A percentile compares a stretch with the other conserved stretches of the same genome.
Conservation (phyloP, 2,113 vertebrate species). For the Ochotona curzoniae region DNA sequence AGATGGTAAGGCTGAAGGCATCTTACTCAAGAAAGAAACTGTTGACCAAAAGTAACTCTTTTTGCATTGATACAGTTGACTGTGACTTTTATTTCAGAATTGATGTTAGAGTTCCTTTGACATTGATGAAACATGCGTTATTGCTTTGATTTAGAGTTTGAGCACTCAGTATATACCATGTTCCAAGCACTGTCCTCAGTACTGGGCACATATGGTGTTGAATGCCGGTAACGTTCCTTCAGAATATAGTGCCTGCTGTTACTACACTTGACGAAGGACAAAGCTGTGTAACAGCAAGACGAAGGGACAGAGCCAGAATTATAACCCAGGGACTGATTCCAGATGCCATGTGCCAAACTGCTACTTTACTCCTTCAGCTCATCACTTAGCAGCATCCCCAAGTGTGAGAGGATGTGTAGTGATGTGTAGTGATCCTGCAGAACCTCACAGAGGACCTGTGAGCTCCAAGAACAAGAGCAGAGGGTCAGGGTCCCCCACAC, state of each 20-base stretch:
- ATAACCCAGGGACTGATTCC: background rate
- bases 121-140: background rate
- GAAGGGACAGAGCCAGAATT: background rate
- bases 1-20: constrained; percentile 63
- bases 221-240: background rate
- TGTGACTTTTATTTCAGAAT: constrained; percentile 40
- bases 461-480: background rate
- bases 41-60: constrained; percentile 56
- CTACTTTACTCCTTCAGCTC: background rate
- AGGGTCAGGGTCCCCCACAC: background rate
- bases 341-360: background rate
- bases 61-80: constrained; percentile 54
- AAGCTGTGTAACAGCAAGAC: background rate
- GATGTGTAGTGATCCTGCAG: background rate
- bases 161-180: background rate
- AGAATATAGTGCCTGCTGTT: background rate
- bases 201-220: background rate
- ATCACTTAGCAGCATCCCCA: background rate
- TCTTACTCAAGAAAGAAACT: constrained; percentile 64
- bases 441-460: background rate
- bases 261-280: background rate
- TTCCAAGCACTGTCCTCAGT: background rate
- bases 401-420: background rate
- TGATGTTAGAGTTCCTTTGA: constrained; percentile 6
- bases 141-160: background rate